phyloP scores from a whole-genome alignment of 2,888 invertebrate species.

The Parthenolecanium corni region DNA sequence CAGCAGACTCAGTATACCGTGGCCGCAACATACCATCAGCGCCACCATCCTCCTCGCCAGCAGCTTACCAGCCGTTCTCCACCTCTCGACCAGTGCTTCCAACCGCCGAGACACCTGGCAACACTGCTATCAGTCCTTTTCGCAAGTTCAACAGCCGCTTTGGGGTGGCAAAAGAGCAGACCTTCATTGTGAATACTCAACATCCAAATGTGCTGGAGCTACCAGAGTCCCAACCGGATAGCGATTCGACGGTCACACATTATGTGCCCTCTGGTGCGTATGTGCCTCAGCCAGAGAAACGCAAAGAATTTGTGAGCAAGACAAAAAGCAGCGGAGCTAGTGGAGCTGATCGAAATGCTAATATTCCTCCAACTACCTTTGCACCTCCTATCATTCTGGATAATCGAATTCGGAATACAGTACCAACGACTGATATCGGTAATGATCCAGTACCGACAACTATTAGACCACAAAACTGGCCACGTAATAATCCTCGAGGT shows the following conservation, averaged over 20 bases:
- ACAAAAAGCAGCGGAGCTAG: background rate
- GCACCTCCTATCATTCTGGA: conserved; percentile 12
- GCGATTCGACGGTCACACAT: background rate
- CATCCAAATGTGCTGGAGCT: background rate
- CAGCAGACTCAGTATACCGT: background rate
- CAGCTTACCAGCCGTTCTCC: background rate
- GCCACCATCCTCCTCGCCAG: background rate
- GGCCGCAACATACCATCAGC: conserved; percentile 8
- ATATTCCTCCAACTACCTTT: conserved; percentile 15
- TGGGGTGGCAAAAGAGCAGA: conserved; percentile 10
- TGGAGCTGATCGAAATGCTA: background rate
- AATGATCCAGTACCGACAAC: background rate
- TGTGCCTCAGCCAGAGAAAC: background rate
- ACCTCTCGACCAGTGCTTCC: too few species aligned
- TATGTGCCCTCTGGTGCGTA: background rate
- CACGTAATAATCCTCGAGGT: background rate
- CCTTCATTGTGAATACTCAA: conserved; percentile 5
- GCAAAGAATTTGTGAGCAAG: background rate
- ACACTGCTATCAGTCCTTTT: background rate
- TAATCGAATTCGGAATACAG: conserved; percentile 15
- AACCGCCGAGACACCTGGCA: background rate
- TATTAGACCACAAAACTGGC: background rate
- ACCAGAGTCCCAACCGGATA: background rate
- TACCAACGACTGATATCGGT: conserved; percentile 6
- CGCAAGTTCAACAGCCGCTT: conserved; percentile 12